Evolutionary conservation across 2,888 invertebrate genomes (phyloP).

Genomic region (Ochropacha duplaris): DNA sequence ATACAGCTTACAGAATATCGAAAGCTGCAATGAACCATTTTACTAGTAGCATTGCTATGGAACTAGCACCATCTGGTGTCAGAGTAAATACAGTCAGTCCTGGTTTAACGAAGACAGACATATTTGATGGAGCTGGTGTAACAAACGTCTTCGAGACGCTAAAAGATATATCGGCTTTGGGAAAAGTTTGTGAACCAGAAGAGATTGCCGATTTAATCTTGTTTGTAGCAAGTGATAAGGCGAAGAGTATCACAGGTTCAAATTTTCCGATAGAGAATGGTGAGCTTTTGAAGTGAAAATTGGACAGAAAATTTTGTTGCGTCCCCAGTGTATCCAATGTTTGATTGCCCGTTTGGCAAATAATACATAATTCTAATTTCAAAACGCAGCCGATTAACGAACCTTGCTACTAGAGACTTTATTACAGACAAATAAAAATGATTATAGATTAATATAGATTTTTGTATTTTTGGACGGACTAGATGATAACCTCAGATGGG

Average conservation of each 20-base stretch:
- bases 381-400: no score
- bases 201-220: constrained; percentile 37
- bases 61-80: constrained; percentile 87
- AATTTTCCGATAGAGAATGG: constrained; percentile 20
- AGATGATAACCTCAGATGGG: no score
- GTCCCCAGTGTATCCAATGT: no score
- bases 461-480: no score
- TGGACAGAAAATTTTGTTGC: no score
- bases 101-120: constrained; percentile 66
- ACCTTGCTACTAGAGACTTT: no score
- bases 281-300: not conserved
- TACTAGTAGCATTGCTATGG: constrained; percentile 72
- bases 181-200: constrained; percentile 22
- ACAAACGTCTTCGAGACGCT: constrained; percentile 4
- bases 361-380: no score
- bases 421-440: no score
- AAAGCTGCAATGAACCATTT: constrained; percentile 48
- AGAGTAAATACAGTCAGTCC: constrained; percentile 79
- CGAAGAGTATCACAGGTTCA: constrained; percentile 42
- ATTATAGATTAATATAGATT: no score
- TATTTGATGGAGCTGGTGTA: constrained; percentile 43
- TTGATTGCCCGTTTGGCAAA: no score
- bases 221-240: constrained; percentile 41
- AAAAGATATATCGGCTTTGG: constrained; percentile 14
- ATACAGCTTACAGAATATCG: constrained; percentile 24